phyloP scores from a whole-genome alignment of 2,113 vertebrate genomes.

The Rhinoptilus africanus region DNA sequence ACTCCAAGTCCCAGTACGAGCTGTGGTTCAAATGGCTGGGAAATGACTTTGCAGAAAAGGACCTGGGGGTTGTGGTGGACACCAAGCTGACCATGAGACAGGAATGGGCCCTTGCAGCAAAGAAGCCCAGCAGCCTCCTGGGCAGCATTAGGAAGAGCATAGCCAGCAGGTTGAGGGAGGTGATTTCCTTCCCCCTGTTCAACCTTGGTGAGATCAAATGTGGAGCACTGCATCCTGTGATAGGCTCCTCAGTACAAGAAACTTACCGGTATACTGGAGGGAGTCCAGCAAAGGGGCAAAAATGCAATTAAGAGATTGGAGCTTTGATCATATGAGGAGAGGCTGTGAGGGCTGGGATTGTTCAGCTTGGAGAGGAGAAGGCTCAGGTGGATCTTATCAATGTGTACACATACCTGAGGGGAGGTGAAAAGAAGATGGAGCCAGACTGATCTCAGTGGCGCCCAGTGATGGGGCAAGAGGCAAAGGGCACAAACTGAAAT shows the following conservation, averaged over 20 bases:
- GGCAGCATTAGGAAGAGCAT: not conserved
- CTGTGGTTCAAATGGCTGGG: not conserved
- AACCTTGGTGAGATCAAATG: not conserved
- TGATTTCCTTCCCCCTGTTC: not conserved
- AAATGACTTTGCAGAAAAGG: not conserved
- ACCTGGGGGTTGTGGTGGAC: rapidly evolving
- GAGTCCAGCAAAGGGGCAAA: not conserved
- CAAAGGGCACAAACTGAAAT: not conserved
- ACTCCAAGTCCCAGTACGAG: not conserved
- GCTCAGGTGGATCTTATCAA: not conserved
- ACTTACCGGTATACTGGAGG: rapidly evolving
- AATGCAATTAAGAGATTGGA: not conserved
- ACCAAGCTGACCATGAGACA: not conserved
- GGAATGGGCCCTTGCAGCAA: not conserved
- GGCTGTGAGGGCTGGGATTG: not conserved
- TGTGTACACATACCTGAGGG: not conserved
- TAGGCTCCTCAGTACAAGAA: not conserved
- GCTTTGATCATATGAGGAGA: not conserved
- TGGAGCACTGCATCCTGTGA: not conserved
- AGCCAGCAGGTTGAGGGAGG: not conserved
- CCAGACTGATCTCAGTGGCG: not conserved
- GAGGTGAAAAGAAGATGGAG: not conserved
- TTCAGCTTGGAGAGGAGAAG: not conserved
- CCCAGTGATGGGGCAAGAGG: not conserved
- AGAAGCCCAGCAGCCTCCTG: not conserved